These are phyloP conservation scores for Nematostella vectensis DNA, from an alignment of 92 coral and sea anemone genomes.

Conservation along the genomic window DNA sequence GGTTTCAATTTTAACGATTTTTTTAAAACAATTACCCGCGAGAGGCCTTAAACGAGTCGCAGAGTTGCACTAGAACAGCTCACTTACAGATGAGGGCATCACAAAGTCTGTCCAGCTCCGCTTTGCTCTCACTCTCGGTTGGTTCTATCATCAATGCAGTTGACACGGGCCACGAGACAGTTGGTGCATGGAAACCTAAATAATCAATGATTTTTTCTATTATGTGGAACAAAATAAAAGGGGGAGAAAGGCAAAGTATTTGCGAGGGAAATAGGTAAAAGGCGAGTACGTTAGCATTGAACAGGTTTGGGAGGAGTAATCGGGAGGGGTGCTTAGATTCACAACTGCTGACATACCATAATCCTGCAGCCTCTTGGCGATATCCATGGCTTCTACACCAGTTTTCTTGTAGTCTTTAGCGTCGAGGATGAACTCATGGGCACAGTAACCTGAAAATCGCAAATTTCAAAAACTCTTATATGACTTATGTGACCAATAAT, in stretches of 20 bases:
- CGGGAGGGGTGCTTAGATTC: too few relatives aligned
- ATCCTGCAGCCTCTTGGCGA: conserved; percentile 92
- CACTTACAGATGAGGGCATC: conserved; percentile 89
- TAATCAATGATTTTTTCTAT: too few relatives aligned
- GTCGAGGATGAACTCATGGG: conserved; percentile 93
- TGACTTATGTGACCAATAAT: background rate
- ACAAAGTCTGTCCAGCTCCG: conserved; percentile 87
- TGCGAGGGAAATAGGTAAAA: too few relatives aligned
- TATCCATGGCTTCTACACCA: conserved; percentile 91
- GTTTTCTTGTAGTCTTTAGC: conserved; percentile 84
- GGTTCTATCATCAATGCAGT: conserved; percentile 97
- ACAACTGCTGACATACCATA: conserved; percentile 46
- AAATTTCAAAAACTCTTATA: background rate
- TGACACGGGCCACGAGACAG: conserved; percentile 95
- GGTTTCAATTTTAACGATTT: too few relatives aligned
- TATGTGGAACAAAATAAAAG: too few relatives aligned
- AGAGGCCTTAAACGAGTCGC: too few relatives aligned
- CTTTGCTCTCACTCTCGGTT: conserved; percentile 97
- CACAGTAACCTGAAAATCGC: conserved; percentile 65
- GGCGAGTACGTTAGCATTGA: too few relatives aligned
- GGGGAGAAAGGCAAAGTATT: too few relatives aligned
- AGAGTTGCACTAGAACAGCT: too few relatives aligned
- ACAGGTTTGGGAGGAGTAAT: too few relatives aligned
- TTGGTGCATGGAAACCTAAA: conserved; percentile 97
- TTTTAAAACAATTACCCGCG: too few relatives aligned